phyloP scores from a whole-genome alignment of 2,113 vertebrate species.

The Macquaria australasica region DNA sequence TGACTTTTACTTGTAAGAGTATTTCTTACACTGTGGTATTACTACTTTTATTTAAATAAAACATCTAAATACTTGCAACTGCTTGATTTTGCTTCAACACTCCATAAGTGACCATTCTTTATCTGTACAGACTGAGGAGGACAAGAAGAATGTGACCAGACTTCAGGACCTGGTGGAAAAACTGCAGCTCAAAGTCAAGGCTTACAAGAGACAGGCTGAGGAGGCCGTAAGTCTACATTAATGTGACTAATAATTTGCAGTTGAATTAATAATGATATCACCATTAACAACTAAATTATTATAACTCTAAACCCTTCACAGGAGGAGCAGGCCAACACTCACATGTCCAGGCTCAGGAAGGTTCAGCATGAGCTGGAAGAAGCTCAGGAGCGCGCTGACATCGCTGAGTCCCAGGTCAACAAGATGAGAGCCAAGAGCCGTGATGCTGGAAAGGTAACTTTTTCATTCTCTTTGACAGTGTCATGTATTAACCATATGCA shows the following conservation, averaged over 20 bases:
- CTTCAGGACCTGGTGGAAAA: constrained; percentile 77
- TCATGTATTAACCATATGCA: neutral
- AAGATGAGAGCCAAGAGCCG: constrained; percentile 77
- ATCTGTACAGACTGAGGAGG: constrained; percentile 66
- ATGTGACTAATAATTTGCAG: neutral
- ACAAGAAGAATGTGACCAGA: constrained; percentile 73
- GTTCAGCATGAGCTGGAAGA: constrained; percentile 79
- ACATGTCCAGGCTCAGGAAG: constrained; percentile 73
- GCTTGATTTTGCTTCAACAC: neutral
- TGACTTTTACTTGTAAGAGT: neutral
- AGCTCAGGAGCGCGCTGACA: constrained; percentile 77
- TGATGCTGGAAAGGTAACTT: constrained; percentile 71
- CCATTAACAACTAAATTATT: neutral
- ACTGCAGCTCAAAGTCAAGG: constrained; percentile 79
- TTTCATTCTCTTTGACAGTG: neutral
- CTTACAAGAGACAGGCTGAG: constrained; percentile 76
- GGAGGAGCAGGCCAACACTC: constrained; percentile 79
- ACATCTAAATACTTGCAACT: neutral
- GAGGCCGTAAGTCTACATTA: constrained; percentile 64
- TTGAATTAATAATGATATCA: neutral
- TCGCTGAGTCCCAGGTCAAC: constrained; percentile 77
- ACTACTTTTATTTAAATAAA: neutral
- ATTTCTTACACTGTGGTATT: neutral
- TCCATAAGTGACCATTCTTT: neutral
- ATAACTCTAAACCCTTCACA: constrained; percentile 17